These are phyloP conservation scores for Pseudomyrmex concolor DNA, from an alignment of 1,140 invertebrate genomes.

Conservation along the genomic window DNA sequence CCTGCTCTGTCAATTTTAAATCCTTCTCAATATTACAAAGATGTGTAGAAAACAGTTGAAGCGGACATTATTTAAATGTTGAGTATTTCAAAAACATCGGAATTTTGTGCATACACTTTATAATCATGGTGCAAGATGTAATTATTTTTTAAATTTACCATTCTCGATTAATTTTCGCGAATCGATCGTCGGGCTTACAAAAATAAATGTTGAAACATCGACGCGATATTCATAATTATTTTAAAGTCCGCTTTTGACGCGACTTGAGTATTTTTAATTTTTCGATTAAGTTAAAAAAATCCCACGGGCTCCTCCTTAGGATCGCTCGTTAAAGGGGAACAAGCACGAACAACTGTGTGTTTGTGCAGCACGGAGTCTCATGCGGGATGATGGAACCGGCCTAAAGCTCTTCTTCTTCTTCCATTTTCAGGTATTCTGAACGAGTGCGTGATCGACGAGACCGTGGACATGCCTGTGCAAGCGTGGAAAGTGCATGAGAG, in stretches of 20 bases:
- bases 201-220: not conserved
- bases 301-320: not conserved
- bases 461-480: conserved; percentile 75
- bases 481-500: conserved; percentile 72
- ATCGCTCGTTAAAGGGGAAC: not conserved
- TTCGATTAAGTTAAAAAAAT: not conserved
- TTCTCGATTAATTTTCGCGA: too few relatives aligned
- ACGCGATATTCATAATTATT: not conserved
- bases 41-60: too few relatives aligned
- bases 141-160: too few relatives aligned
- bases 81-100: too few relatives aligned
- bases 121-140: too few relatives aligned
- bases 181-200: not conserved
- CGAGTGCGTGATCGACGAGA: conserved; percentile 59
- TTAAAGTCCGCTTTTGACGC: not conserved
- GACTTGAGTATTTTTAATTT: not conserved
- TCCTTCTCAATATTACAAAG: too few relatives aligned
- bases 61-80: too few relatives aligned
- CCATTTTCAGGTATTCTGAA: conserved; percentile 73
- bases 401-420: conserved; percentile 63
- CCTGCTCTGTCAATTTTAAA: too few relatives aligned
- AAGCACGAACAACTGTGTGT: not conserved
- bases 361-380: conserved; percentile 37
- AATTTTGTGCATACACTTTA: too few relatives aligned
- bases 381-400: not conserved